Percentiles rank a stretch among this genome's conserved stretches.
Evolutionary conservation across 2,797 vertebrate species (phyloP).

Genomic region (Pteropus rufus): DNA sequence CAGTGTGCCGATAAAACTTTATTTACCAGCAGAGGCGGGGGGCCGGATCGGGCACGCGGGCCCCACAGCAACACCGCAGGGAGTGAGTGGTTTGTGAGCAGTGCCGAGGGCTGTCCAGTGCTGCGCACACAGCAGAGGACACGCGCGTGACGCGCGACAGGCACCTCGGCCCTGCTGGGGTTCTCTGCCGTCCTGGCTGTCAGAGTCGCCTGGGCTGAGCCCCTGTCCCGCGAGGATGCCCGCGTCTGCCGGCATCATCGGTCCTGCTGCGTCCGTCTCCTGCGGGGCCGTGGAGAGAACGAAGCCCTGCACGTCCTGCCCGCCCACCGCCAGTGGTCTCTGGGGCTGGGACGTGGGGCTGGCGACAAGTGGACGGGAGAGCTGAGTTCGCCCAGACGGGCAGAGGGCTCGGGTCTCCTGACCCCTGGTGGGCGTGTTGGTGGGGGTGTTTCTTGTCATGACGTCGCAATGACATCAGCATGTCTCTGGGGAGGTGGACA

Average conservation of each 20-base stretch:
- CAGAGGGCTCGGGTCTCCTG: accelerated
- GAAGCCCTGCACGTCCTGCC: accelerated
- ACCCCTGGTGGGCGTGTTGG: accelerated
- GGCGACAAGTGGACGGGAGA: accelerated
- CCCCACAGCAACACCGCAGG: accelerated
- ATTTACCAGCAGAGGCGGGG: too few relatives aligned
- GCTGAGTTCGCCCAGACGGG: accelerated
- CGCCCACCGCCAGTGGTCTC: accelerated
- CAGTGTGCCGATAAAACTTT: too few relatives aligned
- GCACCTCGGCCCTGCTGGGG: accelerated
- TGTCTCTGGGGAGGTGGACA: not conserved
- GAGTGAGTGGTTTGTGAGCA: accelerated
- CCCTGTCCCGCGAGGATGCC: not conserved
- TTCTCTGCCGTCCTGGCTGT: not conserved
- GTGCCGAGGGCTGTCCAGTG: accelerated
- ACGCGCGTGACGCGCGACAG: accelerated
- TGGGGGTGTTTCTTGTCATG: not conserved
- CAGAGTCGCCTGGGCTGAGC: not conserved
- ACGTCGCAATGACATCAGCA: accelerated
- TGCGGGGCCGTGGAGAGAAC: not conserved
- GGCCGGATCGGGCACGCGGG: too few relatives aligned
- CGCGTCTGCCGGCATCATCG: accelerated
- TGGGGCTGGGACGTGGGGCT: not conserved
- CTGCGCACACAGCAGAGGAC: too few relatives aligned
- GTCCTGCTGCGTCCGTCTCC: not conserved